Conservation (phyloP, 2,888 invertebrate genomes). For the Vandiemenella viatica region DNA sequence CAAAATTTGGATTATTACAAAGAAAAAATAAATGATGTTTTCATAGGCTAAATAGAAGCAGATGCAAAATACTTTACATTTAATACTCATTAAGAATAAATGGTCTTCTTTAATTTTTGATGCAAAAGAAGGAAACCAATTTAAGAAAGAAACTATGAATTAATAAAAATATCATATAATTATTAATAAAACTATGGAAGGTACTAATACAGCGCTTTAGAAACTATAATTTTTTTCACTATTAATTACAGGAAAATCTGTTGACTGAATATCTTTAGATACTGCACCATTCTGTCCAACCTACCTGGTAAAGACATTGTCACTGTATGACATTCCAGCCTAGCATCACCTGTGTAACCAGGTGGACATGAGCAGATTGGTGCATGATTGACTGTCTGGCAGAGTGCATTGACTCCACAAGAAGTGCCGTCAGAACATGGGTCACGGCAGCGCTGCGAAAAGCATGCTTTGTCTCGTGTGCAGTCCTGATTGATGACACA, state of each 20-base stretch:
- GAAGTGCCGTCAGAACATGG: conserved; percentile 69
- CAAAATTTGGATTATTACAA: neutral
- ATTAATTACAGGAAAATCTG: too few relatives aligned
- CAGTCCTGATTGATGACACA: conserved; percentile 83
- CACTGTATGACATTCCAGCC: conserved; percentile 44
- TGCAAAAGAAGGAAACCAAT: too few relatives aligned
- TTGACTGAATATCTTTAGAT: too few relatives aligned
- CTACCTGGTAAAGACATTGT: neutral
- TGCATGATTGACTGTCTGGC: conserved; percentile 56
- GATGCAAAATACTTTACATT: neutral
- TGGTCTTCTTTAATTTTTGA: too few relatives aligned
- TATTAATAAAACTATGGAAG: too few relatives aligned
- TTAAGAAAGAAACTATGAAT: too few relatives aligned
- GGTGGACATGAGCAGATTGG: conserved; percentile 69
- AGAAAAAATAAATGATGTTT: neutral
- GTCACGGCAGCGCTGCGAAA: conserved; percentile 67
- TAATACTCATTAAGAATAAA: too few relatives aligned
- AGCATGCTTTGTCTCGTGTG: conserved; percentile 63
- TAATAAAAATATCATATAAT: too few relatives aligned
- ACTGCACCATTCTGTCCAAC: too few relatives aligned
- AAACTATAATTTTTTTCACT: too few relatives aligned
- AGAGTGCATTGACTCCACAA: conserved; percentile 69
- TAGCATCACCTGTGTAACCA: conserved; percentile 62
- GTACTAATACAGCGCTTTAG: too few relatives aligned
- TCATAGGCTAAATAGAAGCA: neutral